A percentile compares a stretch with the other conserved stretches of the same genome.
These are phyloP conservation scores for Nomada ruficornis DNA, from an alignment of 2,888 invertebrate genomes.

Conservation along the genomic window DNA sequence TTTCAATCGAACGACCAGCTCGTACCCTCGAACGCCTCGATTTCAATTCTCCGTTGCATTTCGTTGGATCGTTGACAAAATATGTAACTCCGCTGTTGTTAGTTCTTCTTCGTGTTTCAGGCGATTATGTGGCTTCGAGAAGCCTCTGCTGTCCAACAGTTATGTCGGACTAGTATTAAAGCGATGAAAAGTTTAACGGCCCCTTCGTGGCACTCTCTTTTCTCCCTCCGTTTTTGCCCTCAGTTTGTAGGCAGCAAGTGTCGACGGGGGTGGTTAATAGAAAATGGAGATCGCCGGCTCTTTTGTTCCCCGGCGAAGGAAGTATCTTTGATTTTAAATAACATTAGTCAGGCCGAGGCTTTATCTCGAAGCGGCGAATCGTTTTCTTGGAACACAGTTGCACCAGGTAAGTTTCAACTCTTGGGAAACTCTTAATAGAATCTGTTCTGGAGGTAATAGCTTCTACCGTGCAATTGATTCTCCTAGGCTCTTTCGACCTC, in stretches of 20 bases:
- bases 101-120: conserved; percentile 26
- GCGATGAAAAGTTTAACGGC: conserved; percentile 37
- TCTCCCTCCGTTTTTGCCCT: background rate
- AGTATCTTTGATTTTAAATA: conserved; percentile 28
- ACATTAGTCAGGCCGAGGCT: conserved; percentile 6
- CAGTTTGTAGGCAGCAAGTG: background rate
- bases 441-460: conserved; percentile 24
- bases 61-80: conserved; percentile 22
- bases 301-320: background rate
- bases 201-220: background rate
- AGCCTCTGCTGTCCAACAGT: background rate
- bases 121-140: conserved; percentile 38
- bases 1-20: conserved; percentile 34
- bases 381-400: conserved; percentile 10
- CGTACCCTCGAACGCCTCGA: conserved; percentile 37
- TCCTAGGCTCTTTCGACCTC: conserved; percentile 5
- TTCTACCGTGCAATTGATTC: conserved; percentile 33
- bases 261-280: background rate
- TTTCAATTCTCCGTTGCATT: conserved; percentile 33
- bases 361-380: conserved; percentile 6
- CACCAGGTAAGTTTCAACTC: background rate
- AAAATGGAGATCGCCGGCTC: background rate
- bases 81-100: conserved; percentile 6
- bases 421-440: conserved; percentile 35
- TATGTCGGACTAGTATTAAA: background rate